Conservation (phyloP, 1,140 invertebrate species). For the Calycopis cecrops region DNA sequence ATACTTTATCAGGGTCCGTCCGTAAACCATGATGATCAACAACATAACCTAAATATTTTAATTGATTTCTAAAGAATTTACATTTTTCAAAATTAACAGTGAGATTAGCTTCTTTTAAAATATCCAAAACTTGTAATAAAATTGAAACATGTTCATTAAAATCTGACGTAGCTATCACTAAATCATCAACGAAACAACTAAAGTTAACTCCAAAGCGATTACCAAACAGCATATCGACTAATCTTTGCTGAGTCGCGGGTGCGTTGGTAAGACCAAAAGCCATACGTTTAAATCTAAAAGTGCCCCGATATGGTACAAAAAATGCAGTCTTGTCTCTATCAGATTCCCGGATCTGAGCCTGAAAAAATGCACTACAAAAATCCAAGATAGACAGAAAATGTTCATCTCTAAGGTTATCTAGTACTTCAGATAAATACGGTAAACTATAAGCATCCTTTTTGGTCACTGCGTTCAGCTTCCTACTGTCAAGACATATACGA, state of each 20-base stretch:
- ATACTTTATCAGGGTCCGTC: not conserved
- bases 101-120: not conserved
- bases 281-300: not conserved
- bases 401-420: not conserved
- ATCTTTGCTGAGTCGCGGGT: not conserved
- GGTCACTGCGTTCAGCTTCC: not conserved
- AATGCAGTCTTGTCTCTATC: not conserved
- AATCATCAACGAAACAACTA: not conserved
- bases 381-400: not conserved
- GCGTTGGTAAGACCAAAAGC: not conserved
- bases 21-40: constrained; percentile 3
- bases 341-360: not conserved
- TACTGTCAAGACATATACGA: not conserved
- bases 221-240: not conserved
- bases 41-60: not conserved
- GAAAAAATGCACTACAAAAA: constrained; percentile 1
- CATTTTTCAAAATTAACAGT: no score
- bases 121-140: not conserved
- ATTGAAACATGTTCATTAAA: constrained; percentile 1
- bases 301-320: not conserved
- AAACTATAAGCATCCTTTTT: constrained; percentile 2
- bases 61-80: not conserved
- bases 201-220: not conserved
- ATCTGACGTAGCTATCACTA: not conserved
- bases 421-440: not conserved